Evolutionary conservation across 2,888 invertebrate genomes (phyloP).

Genomic region (Flexamia atlantica): DNA sequence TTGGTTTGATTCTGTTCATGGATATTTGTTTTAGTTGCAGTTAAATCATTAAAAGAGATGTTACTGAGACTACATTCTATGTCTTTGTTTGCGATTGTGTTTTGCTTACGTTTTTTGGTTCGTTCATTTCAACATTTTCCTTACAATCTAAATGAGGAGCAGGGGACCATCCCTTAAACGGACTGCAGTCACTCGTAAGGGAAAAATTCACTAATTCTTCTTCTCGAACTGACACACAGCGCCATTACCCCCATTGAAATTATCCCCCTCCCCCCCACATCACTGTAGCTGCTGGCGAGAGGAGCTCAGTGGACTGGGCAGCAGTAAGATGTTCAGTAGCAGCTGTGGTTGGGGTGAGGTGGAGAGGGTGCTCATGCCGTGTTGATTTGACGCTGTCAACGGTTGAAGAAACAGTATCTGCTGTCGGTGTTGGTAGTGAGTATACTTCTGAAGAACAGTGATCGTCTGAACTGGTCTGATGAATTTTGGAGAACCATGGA

Average conservation of each 20-base stretch:
- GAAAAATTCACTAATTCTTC: neutral
- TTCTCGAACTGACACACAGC: neutral
- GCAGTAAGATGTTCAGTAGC: neutral
- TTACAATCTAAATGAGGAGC: no score
- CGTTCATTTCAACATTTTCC: no score
- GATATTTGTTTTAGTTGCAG: no score
- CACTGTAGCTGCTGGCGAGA: constrained; percentile 9
- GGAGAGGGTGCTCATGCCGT: neutral
- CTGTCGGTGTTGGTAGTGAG: no score
- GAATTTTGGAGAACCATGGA: neutral
- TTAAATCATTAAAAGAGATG: no score
- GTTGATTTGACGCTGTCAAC: neutral
- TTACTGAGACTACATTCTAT: no score
- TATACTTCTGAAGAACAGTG: no score
- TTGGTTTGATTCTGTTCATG: no score
- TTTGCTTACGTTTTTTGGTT: no score
- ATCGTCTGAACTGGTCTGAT: neutral
- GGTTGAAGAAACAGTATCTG: neutral
- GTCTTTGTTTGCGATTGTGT: no score
- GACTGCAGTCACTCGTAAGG: neutral
- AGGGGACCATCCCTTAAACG: constrained; percentile 9
- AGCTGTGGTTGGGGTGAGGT: neutral
- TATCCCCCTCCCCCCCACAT: neutral
- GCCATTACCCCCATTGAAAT: neutral
- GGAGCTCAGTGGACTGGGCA: neutral